Evolutionary conservation across 1,140 invertebrate genomes (phyloP), one percentile per base, ranked within the genome.

Genomic region (Drosophila lowei): DNA sequence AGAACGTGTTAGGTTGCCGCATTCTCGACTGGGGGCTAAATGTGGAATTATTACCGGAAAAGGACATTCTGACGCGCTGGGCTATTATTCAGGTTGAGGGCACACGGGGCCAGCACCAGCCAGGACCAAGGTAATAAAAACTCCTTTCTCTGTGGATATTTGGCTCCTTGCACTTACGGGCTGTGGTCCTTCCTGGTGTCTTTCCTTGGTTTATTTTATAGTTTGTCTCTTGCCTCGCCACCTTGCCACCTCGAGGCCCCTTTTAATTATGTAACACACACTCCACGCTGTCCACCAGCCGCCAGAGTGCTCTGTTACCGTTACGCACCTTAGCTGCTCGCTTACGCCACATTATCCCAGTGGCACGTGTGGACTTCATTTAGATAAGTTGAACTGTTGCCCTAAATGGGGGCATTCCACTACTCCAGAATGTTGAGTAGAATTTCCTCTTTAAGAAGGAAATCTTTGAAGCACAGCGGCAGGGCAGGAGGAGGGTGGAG

Each of bases 241-340:
- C 41, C 44, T 66, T 64, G 59, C 53, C 77, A 63, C 41, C 44
- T 54, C 43, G 55, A 58, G 57, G 34, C 48, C 55, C 46, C 61
- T 67, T 79, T 85, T 85, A 86, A 85, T 85, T 85, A 85, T 86
- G 65, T 75, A 85, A 71, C 81, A 85, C 73, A 71, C 81, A 85
- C 73, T 72, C 73, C 73, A 63, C 18, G 6, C 28, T 28, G 34
- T 16, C 38, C 63, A 5, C 4, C 23, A 4, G 3, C 23, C 49
- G n/a, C 30, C 30, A 57, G 60, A 72, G 81, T 86, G 81, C 86
- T 81, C 65, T 54, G 77, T 71, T 80, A 86, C 65, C 57, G 77
- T 71, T 80, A 86, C 81, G 81, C 81, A 86, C 83, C 83, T 77
- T 63, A 43, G 64, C 50, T 70, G 64, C 50, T 70, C 74, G 30